Evolutionary conservation across 2,797 vertebrate genomes (phyloP).

Genomic region (Bradypodion pumilum): DNA sequence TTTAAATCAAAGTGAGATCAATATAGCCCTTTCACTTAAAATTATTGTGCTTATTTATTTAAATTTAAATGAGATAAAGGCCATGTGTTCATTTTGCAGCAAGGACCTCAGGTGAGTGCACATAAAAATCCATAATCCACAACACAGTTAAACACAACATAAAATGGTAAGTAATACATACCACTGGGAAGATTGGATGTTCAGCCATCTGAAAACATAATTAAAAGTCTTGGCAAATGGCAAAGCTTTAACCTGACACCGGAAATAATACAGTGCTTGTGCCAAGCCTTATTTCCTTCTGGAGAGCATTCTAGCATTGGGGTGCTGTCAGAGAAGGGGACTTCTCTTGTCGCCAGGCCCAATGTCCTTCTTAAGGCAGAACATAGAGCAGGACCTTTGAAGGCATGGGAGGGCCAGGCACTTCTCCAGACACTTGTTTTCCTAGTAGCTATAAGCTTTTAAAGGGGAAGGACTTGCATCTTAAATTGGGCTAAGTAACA

Average conservation of each 20-base stretch:
- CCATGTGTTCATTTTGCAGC: not conserved
- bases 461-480: too few relatives aligned
- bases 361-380: too few relatives aligned
- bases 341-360: too few relatives aligned
- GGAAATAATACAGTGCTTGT: not conserved
- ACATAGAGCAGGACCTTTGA: too few relatives aligned
- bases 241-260: not conserved
- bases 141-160: not conserved
- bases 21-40: conserved; percentile 65
- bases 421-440: too few relatives aligned
- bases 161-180: not conserved
- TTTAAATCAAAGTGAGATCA: conserved; percentile 66
- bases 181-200: not conserved
- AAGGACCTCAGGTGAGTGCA: not conserved
- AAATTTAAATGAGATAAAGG: not conserved
- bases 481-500: too few relatives aligned
- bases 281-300: not conserved
- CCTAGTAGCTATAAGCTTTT: too few relatives aligned
- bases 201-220: not conserved
- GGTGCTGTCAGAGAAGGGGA: too few relatives aligned
- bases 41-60: not conserved
- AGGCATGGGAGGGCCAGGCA: too few relatives aligned
- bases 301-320: too few relatives aligned
- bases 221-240: not conserved
- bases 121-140: not conserved